phyloP scores from a whole-genome alignment of 2,113 vertebrate genomes.

The Ploceus nigricollis region DNA sequence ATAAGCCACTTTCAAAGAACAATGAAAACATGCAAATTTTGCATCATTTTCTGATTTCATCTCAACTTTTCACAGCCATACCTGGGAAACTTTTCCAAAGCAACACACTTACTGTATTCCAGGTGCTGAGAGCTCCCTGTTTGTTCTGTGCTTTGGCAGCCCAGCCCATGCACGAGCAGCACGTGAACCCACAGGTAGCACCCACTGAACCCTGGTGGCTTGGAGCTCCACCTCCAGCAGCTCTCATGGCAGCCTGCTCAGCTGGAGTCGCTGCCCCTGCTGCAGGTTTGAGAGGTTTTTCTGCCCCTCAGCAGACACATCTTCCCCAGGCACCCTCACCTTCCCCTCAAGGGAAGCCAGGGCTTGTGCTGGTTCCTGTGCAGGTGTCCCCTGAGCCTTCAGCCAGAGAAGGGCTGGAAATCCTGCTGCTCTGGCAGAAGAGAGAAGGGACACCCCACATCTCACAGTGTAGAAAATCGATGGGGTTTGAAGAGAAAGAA shows the following conservation, averaged over 20 bases:
- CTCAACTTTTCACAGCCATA: not conserved
- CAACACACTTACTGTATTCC: not conserved
- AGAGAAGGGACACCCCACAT: not conserved
- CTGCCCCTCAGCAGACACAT: not conserved
- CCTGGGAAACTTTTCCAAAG: not conserved
- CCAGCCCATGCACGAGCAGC: not conserved
- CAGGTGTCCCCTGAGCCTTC: accelerated
- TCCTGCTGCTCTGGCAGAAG: not conserved
- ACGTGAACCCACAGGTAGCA: not conserved
- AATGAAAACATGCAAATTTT: not conserved
- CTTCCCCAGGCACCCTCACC: too few species aligned
- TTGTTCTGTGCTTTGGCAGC: not conserved
- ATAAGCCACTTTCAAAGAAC: not conserved
- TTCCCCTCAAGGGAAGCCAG: not conserved
- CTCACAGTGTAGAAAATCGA: not conserved
- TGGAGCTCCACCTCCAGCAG: not conserved
- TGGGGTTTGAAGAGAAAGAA: not conserved
- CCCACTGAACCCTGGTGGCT: not conserved
- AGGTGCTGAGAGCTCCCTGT: not conserved
- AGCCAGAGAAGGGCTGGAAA: not conserved
- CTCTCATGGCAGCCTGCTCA: not conserved
- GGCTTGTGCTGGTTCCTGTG: not conserved
- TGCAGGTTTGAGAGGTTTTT: not conserved
- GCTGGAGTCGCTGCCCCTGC: not conserved
- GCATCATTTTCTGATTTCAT: not conserved